phyloP scores from a whole-genome alignment of 2,888 invertebrate genomes.

The Drosophila stalkeri region DNA sequence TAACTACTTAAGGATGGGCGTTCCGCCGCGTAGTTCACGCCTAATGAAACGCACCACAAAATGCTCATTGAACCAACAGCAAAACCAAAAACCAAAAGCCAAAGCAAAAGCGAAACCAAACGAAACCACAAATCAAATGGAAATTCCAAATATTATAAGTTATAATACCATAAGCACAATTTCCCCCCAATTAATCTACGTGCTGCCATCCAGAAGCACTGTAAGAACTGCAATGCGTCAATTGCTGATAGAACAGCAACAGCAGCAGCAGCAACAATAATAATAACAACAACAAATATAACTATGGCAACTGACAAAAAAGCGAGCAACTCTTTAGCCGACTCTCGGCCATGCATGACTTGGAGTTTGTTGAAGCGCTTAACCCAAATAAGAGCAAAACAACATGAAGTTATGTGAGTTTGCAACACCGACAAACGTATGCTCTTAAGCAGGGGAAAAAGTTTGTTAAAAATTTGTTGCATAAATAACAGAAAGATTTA shows the following conservation, averaged over 20 bases:
- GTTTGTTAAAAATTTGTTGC: too few species aligned
- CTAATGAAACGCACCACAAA: constrained; percentile 64
- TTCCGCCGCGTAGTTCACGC: constrained; percentile 63
- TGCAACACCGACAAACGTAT: background rate
- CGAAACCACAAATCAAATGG: constrained; percentile 75
- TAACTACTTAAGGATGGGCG: constrained; percentile 66
- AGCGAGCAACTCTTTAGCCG: constrained; percentile 50
- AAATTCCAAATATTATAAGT: constrained; percentile 68
- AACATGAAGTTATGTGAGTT: background rate
- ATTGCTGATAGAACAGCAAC: constrained; percentile 30
- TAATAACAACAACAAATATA: constrained; percentile 17
- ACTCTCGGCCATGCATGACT: constrained; percentile 68
- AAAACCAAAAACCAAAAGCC: constrained; percentile 4
- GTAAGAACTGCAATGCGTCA: constrained; percentile 51
- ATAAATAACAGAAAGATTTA: too few species aligned
- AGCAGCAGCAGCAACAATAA: constrained; percentile 17
- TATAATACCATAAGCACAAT: constrained; percentile 29
- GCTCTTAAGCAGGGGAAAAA: constrained; percentile 4
- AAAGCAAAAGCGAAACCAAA: constrained; percentile 26
- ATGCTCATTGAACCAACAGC: constrained; percentile 50
- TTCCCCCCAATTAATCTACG: constrained; percentile 41
- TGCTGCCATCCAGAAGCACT: constrained; percentile 52
- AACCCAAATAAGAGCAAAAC: constrained; percentile 68
- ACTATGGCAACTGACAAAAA: constrained; percentile 32
- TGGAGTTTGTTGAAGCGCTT: constrained; percentile 72